Conservation (phyloP, 2,797 vertebrate genomes). For the Esox masquinongy region DNA sequence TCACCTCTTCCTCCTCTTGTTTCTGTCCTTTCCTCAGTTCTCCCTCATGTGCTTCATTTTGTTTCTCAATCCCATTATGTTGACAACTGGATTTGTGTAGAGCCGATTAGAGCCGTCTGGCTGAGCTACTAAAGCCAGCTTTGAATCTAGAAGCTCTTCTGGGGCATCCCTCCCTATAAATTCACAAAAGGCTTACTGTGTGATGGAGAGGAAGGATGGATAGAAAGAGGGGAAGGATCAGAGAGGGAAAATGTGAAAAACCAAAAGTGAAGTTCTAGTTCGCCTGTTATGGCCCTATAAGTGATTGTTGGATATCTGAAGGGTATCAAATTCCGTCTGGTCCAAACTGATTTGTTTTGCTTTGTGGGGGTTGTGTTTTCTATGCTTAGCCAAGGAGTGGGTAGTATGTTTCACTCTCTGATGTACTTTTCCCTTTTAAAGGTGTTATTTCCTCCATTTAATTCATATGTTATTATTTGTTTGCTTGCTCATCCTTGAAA, state of each 20-base stretch:
- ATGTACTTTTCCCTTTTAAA: no score
- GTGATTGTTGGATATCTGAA: conserved; percentile 9
- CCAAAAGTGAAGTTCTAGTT: not conserved
- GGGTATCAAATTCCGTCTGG: not conserved
- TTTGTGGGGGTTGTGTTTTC: no score
- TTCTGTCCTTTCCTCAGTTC: conserved; percentile 23
- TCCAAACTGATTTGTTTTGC: not conserved
- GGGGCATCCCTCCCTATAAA: conserved; percentile 57
- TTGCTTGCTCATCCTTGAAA: no score
- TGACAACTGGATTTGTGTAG: conserved; percentile 75
- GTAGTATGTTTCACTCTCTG: no score
- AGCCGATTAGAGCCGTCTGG: conserved; percentile 75
- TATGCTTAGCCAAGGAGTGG: no score
- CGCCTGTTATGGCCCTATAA: not conserved
- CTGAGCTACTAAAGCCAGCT: conserved; percentile 78
- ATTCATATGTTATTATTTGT: no score
- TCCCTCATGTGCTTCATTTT: conserved; percentile 54
- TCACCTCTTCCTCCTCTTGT: conserved; percentile 25
- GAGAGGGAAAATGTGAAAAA: not conserved
- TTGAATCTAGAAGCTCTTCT: conserved; percentile 75
- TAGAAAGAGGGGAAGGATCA: conserved; percentile 11
- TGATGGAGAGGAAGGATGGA: conserved; percentile 25
- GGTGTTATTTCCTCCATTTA: no score
- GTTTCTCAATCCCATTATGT: conserved; percentile 75
- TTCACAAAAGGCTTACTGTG: conserved; percentile 52